These are phyloP conservation scores for Octomys mimax DNA, from an alignment of 2,797 vertebrate species.

Conservation along the genomic window DNA sequence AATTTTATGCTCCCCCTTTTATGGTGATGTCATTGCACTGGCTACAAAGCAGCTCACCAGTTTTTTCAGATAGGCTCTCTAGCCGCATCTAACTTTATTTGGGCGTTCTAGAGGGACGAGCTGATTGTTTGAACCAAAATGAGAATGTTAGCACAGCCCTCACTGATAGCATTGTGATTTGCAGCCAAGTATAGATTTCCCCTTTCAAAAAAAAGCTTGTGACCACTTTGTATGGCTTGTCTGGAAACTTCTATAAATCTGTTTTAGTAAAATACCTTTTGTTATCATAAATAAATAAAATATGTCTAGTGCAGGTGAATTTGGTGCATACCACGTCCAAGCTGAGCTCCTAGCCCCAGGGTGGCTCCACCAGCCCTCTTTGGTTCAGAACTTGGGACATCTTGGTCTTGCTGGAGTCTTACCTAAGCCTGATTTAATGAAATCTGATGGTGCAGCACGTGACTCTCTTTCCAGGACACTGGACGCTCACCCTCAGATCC, in stretches of 20 bases:
- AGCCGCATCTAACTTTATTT: no score
- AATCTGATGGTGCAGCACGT: not conserved
- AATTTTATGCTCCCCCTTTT: slow-evolving; percentile 55
- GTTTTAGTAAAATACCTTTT: not conserved
- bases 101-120: no score
- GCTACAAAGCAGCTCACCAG: slow-evolving; percentile 81
- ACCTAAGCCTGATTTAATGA: not conserved
- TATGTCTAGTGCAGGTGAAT: not conserved
- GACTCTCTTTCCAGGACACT: not conserved
- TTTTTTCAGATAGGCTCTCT: no score
- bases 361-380: rapidly evolving
- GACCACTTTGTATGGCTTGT: not conserved
- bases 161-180: not conserved
- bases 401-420: not conserved
- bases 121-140: not conserved
- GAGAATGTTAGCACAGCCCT: not conserved
- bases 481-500: not conserved
- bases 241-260: not conserved
- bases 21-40: slow-evolving; percentile 91
- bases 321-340: not conserved
- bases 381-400: no score
- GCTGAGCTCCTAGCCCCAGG: not conserved
- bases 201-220: not conserved
- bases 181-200: not conserved
- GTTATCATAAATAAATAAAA: not conserved